Evolutionary conservation across 2,797 vertebrate species (phyloP).

Genomic region (Hippoglossus hippoglossus): DNA sequence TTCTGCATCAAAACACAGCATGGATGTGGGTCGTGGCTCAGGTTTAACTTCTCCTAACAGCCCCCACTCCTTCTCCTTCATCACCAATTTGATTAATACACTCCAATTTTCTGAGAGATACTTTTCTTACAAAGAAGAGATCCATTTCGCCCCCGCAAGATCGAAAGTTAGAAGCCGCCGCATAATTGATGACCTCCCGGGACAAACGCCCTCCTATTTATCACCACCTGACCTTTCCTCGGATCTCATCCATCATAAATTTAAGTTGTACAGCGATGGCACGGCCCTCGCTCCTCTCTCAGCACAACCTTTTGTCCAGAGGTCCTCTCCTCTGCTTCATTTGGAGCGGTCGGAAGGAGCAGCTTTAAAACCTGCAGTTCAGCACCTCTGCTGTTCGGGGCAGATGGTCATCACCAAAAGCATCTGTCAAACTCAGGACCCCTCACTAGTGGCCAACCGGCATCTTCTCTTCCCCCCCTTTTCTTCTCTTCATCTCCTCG

Average conservation of each 20-base stretch:
- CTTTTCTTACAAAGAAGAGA: constrained; percentile 86
- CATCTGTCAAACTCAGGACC: constrained; percentile 87
- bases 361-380: constrained; percentile 82
- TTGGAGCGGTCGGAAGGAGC: constrained; percentile 82
- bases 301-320: constrained; percentile 91
- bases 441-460: constrained; percentile 73
- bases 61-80: constrained; percentile 26
- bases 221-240: constrained; percentile 93
- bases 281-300: constrained; percentile 84
- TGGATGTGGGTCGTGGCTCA: constrained; percentile 67
- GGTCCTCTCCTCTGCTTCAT: constrained; percentile 86
- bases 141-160: constrained; percentile 85
- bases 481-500: constrained; percentile 44
- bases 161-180: constrained; percentile 88
- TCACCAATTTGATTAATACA: constrained; percentile 84
- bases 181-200: constrained; percentile 93
- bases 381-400: constrained; percentile 87
- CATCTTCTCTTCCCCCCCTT: constrained; percentile 48
- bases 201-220: constrained; percentile 90
- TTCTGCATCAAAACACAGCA: constrained; percentile 49
- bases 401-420: constrained; percentile 85
- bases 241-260: constrained; percentile 94
- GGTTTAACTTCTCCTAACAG: constrained; percentile 55
- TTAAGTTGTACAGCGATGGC: constrained; percentile 93
- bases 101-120: constrained; percentile 86